phyloP scores from a whole-genome alignment of 2,113 vertebrate species.

The Octodon degus region DNA sequence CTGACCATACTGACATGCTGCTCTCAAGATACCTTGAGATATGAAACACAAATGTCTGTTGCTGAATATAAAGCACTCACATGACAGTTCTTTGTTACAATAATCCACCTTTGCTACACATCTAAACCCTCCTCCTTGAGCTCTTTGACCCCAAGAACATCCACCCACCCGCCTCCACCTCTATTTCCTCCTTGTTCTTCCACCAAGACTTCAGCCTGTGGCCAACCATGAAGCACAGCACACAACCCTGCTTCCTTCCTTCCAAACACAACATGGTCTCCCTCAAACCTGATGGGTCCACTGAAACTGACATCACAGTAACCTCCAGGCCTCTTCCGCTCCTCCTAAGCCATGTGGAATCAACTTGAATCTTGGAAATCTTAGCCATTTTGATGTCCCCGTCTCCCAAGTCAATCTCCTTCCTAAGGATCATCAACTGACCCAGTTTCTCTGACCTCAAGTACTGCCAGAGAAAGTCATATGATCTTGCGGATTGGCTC shows the following conservation, averaged over 20 bases:
- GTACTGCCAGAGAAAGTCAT: neutral
- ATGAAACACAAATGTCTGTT: neutral
- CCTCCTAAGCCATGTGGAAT: neutral
- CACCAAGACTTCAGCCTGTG: neutral
- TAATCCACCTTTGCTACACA: neutral
- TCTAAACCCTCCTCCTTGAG: neutral
- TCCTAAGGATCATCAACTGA: neutral
- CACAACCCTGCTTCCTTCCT: neutral
- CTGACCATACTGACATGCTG: neutral
- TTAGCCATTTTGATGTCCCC: neutral
- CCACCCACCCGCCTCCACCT: too few species aligned
- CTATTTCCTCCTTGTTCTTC: neutral
- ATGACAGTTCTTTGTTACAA: neutral
- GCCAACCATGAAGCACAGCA: neutral
- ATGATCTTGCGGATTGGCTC: neutral
- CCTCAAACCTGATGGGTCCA: neutral
- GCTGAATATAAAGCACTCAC: neutral
- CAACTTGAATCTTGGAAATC: neutral
- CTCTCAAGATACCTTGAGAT: neutral
- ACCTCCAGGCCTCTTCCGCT: neutral
- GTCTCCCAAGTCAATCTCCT: neutral
- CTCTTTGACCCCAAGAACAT: neutral
- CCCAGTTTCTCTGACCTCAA: conserved; percentile 4
- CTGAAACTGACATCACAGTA: neutral
- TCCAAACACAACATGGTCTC: neutral